A percentile compares a stretch with the other conserved stretches of the same genome.
These are phyloP conservation scores for Chamaetylas fuelleborni DNA, from an alignment of 2,113 vertebrate species.

Conservation along the genomic window DNA sequence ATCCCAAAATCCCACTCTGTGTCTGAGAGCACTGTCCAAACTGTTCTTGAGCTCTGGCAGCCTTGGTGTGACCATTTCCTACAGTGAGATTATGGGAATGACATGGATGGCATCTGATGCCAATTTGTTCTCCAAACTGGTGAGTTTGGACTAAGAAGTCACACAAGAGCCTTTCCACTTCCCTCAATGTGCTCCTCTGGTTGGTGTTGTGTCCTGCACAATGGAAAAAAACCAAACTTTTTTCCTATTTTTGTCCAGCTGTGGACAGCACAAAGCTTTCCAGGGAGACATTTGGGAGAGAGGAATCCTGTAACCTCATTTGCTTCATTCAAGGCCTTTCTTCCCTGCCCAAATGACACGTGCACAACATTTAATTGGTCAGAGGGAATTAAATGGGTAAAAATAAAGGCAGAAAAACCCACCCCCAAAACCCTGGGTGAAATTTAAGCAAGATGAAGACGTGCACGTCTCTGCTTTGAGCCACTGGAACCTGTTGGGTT, in stretches of 20 bases:
- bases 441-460: neutral
- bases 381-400: neutral
- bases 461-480: neutral
- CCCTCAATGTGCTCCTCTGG: neutral
- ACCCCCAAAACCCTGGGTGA: neutral
- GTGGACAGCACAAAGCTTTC: neutral
- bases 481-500: neutral
- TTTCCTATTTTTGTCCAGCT: neutral
- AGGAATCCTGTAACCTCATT: neutral
- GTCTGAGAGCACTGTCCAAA: neutral
- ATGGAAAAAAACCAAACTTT: neutral
- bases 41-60: neutral
- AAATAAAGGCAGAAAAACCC: neutral
- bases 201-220: neutral
- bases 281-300: neutral
- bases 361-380: neutral
- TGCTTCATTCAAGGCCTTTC: neutral
- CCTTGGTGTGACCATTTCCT: neutral
- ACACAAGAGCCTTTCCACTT: neutral
- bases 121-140: neutral
- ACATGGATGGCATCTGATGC: accelerated
- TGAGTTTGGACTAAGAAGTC: neutral
- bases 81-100: neutral
- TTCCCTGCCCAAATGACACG: neutral
- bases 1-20: neutral